These are phyloP conservation scores for Lydus trimaculatus DNA, from an alignment of 2,888 invertebrate species.

Conservation along the genomic window DNA sequence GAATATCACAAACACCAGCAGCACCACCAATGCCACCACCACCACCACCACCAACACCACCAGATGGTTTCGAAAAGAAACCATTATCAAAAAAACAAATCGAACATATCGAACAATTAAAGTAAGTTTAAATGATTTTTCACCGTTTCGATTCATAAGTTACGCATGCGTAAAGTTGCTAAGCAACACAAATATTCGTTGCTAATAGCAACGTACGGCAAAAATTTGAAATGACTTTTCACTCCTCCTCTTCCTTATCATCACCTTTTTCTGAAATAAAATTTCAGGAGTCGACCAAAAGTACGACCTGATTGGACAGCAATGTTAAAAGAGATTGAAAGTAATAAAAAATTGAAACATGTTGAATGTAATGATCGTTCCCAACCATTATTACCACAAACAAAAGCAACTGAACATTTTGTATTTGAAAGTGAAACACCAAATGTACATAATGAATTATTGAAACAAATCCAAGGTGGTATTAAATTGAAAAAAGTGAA, in stretches of 20 bases:
- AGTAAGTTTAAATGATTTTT: conserved; percentile 59
- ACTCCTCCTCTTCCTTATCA: too few relatives aligned
- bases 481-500: conserved; percentile 76
- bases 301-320: conserved; percentile 87
- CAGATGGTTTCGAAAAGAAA: conserved; percentile 62
- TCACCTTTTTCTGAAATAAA: too few relatives aligned
- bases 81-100: conserved; percentile 68
- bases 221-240: too few relatives aligned
- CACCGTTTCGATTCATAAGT: too few relatives aligned
- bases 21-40: conserved; percentile 56
- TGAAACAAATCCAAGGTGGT: conserved; percentile 80
- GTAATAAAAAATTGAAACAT: conserved; percentile 78
- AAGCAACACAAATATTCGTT: too few relatives aligned
- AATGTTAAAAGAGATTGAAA: conserved; percentile 92
- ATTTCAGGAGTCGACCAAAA: conserved; percentile 71
- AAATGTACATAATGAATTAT: conserved; percentile 79
- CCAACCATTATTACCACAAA: conserved; percentile 63
- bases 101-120: conserved; percentile 75
- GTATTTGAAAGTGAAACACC: conserved; percentile 87
- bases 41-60: conserved; percentile 74
- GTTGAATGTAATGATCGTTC: conserved; percentile 87
- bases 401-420: conserved; percentile 74
- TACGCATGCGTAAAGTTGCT: background rate
- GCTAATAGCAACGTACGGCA: background rate
- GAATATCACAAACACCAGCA: conserved; percentile 46